Base-by-base conservation (phyloP, 2,888 invertebrate genomes). In the Rhodophaea formosa region DNA sequence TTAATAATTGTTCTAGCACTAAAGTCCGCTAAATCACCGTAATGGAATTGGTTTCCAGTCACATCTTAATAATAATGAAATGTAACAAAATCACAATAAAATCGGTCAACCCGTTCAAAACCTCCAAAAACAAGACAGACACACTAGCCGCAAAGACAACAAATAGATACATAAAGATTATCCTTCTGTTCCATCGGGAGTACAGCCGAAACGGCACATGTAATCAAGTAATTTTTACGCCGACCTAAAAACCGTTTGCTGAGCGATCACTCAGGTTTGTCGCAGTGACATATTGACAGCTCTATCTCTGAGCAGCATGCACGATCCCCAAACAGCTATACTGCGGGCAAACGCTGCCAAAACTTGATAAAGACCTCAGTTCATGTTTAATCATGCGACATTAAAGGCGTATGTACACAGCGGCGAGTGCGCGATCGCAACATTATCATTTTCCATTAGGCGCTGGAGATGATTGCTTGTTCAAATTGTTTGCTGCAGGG, bases 311-410 rank as follows among this genome's bases (percentile, higher is more conserved):
- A 77, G 77, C 73, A 72, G 75, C 69, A 79, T 81, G 83, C 86
- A 86, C 86, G 82, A 79, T 84, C 77, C 68, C 83, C 86, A 88
- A 88, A 88, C 88, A 88, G 5, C 39, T 75, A 79, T 80, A 81
- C 74, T 78, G 74, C 79, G 79, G 79, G 80, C 82, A 83, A 86
- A 88, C 89, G 88, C 85, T 88, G 89, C 89, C 86, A 86, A 85
- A 89, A 88, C 84, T 86, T 86, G 89, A 89, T 89, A 90, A 88
- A 86, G 82, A 86, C 82, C 77, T 80, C 79, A 71, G 79, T 86
- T 86, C 84, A 86, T 88, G 88, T 89, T 86, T 88, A 87, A 88
- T 88, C 86, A 88, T 86, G 84, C 78, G 80, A 81, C 83, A 86
- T 86, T 87, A 83, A 80, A 82, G 81, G 78, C 77, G 67, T 77